A percentile compares a stretch with the other conserved stretches of the same genome.
Conservation (phyloP, 2,888 invertebrate species). For the Scelioninae gen. 2 region DNA sequence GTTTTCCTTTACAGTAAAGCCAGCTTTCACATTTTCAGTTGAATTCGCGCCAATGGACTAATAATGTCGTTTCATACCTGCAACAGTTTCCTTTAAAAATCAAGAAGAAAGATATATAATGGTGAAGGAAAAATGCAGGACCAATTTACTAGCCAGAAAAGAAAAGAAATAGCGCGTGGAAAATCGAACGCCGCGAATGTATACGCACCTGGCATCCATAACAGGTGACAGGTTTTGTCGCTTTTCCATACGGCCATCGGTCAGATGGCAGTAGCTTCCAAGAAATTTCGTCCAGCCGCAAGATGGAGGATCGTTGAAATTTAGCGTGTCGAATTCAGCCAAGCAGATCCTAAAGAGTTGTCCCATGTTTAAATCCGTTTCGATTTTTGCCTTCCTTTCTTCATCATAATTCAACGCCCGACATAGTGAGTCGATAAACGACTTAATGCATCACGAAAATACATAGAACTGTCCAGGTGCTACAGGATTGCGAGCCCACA, state of each 20-base stretch:
- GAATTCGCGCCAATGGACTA: slow-evolving; percentile 30
- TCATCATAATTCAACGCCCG: slow-evolving; percentile 56
- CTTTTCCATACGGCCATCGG: slow-evolving; percentile 39
- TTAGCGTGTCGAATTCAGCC: slow-evolving; percentile 49
- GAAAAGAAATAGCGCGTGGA: slow-evolving; percentile 49
- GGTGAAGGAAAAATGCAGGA: slow-evolving; percentile 16
- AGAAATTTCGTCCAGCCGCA: slow-evolving; percentile 25
- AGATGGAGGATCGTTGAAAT: slow-evolving; percentile 44
- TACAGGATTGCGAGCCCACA: slow-evolving; percentile 42
- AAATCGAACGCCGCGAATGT: slow-evolving; percentile 39
- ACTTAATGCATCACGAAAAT: slow-evolving; percentile 70
- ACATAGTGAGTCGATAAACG: slow-evolving; percentile 51
- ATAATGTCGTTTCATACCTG: slow-evolving; percentile 41
- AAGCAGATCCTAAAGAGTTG: slow-evolving; percentile 54
- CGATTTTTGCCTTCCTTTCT: slow-evolving; percentile 33
- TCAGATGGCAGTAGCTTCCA: slow-evolving; percentile 54
- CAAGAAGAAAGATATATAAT: neutral
- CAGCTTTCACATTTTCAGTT: slow-evolving; percentile 18
- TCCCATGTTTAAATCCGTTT: slow-evolving; percentile 64
- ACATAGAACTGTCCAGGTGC: slow-evolving; percentile 62
- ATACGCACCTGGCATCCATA: slow-evolving; percentile 26
- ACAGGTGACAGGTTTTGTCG: slow-evolving; percentile 20
- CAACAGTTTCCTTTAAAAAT: slow-evolving; percentile 29
- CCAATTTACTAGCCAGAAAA: slow-evolving; percentile 53
- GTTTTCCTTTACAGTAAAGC: no score